Conservation (phyloP, 1,140 invertebrate species). For the Heliothis virescens region DNA sequence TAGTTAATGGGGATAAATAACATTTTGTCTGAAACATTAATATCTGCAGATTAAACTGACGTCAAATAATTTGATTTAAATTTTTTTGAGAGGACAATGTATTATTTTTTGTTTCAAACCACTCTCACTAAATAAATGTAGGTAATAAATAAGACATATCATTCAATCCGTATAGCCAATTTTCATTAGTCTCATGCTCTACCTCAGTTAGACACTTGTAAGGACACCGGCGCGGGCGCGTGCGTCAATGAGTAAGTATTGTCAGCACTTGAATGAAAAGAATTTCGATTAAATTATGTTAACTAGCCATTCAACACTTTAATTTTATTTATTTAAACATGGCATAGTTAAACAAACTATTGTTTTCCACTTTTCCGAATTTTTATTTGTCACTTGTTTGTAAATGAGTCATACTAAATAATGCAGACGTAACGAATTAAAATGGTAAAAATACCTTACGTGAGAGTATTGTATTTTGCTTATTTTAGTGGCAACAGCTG, state of each 20-base stretch:
- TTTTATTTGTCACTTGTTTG: conserved; percentile 18
- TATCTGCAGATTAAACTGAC: too few species aligned
- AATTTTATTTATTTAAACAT: conserved; percentile 15
- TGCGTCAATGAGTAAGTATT: conserved; percentile 45
- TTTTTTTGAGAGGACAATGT: too few species aligned
- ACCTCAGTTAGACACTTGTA: conserved; percentile 27
- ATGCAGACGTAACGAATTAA: conserved; percentile 15
- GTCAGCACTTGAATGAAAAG: conserved; percentile 44
- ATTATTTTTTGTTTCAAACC: too few species aligned
- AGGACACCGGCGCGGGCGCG: conserved; percentile 12
- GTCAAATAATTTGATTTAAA: too few species aligned
- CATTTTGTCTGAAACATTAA: too few species aligned
- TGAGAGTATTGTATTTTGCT: conserved; percentile 11
- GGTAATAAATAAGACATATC: too few species aligned
- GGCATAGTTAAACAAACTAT: conserved; percentile 24
- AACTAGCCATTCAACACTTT: conserved; percentile 27
- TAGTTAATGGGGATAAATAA: too few species aligned
- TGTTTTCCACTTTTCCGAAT: conserved; percentile 31
- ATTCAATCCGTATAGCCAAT: too few species aligned
- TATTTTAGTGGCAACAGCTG: not conserved
- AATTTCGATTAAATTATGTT: conserved; percentile 51
- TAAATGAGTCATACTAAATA: conserved; percentile 11
- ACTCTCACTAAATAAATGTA: too few species aligned
- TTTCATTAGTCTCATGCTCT: not conserved
- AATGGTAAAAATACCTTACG: not conserved